A percentile compares a stretch with the other conserved stretches of the same genome.
Conservation (phyloP, 2,888 invertebrate species). For the Drosophila paranaensis region DNA sequence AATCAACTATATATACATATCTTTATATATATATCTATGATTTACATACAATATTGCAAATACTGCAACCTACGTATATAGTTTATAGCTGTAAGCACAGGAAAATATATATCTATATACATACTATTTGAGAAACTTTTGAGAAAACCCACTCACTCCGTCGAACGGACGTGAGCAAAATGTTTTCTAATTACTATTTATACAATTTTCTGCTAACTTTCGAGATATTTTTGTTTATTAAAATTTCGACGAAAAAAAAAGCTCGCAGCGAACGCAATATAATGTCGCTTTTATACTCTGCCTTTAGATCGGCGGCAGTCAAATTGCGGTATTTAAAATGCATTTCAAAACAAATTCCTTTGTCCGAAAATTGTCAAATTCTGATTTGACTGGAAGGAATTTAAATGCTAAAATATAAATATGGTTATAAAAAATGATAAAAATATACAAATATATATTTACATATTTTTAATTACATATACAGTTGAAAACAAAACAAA, state of each 20-base stretch:
- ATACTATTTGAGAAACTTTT: background rate
- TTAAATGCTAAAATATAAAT: background rate
- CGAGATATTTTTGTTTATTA: constrained; percentile 26
- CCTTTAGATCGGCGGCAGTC: background rate
- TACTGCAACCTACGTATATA: constrained; percentile 42
- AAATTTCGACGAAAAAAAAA: background rate
- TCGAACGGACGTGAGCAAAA: constrained; percentile 23
- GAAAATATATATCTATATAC: background rate
- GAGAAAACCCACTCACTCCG: constrained; percentile 21
- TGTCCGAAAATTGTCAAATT: background rate
- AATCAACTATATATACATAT: constrained; percentile 10
- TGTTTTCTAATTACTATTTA: constrained; percentile 53
- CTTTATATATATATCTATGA: background rate
- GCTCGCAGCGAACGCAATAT: background rate
- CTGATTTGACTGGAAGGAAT: background rate
- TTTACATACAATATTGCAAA: constrained; percentile 46
- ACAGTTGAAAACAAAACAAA: too few relatives aligned
- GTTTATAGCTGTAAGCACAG: constrained; percentile 19
- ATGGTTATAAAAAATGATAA: too few relatives aligned
- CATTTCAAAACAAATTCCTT: background rate
- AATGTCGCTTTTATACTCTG: background rate
- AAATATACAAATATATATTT: too few relatives aligned
- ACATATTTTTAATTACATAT: too few relatives aligned
- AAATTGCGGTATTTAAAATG: background rate
- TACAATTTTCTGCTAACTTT: constrained; percentile 24